Percentiles rank a stretch among this genome's conserved stretches.
Conservation (phyloP, 2,113 vertebrate species). For the Cavia porcellus region DNA sequence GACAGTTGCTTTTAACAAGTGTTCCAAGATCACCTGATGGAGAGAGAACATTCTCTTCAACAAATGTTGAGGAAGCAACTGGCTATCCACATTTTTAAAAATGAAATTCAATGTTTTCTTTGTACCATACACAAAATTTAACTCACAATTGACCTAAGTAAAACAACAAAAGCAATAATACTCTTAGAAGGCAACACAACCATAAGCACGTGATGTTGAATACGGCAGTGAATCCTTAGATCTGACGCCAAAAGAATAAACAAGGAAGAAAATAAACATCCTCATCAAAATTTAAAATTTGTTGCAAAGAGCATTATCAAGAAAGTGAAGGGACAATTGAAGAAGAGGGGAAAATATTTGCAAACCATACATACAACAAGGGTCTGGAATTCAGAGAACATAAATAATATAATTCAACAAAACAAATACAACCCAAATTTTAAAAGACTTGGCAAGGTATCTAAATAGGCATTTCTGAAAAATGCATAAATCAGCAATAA, state of each 20-base stretch:
- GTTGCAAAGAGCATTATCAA: not conserved
- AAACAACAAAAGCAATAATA: not conserved
- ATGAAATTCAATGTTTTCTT: not conserved
- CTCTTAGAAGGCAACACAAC: not conserved
- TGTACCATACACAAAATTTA: not conserved
- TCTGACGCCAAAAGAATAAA: not conserved
- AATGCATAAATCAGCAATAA: not conserved
- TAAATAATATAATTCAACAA: not conserved
- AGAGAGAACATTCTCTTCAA: not conserved
- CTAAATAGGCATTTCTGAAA: not conserved
- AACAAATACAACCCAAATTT: not conserved
- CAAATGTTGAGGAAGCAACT: not conserved
- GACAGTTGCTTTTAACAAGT: not conserved
- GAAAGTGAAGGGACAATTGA: not conserved
- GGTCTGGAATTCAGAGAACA: not conserved
- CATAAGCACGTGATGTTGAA: not conserved
- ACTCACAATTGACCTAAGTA: not conserved
- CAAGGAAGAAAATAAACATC: not conserved
- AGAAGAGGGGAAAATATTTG: not conserved
- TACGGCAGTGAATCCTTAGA: not conserved
- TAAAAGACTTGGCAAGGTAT: not conserved
- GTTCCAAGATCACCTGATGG: not conserved
- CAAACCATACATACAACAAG: not conserved
- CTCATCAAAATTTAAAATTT: not conserved
- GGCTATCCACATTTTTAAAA: not conserved